These are phyloP conservation scores for Passerina amoena DNA, from an alignment of 2,113 vertebrate species.

Conservation along the genomic window DNA sequence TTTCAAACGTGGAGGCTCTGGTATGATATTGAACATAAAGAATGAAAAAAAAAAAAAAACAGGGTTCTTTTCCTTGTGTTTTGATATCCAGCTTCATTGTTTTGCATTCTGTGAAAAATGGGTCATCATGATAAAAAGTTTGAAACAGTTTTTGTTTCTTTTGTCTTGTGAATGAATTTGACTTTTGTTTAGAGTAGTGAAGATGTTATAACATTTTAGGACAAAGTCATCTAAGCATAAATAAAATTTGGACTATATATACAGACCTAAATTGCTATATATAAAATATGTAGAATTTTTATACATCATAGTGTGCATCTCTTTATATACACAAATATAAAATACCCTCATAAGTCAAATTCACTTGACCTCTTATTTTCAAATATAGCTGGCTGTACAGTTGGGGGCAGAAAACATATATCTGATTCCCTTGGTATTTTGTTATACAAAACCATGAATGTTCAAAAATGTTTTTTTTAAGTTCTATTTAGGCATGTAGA, in stretches of 20 bases:
- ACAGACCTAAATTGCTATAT: fast-evolving
- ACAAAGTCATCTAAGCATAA: neutral
- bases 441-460: neutral
- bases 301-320: neutral
- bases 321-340: neutral
- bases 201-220: neutral
- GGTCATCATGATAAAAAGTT: neutral
- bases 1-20: neutral
- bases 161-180: neutral
- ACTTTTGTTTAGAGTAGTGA: neutral
- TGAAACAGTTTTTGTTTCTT: neutral
- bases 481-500: neutral
- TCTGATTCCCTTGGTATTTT: neutral
- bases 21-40: neutral
- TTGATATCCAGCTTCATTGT: neutral
- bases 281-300: neutral
- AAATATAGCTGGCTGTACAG: neutral
- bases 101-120: neutral
- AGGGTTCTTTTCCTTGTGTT: neutral
- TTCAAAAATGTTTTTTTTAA: neutral
- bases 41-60: neutral
- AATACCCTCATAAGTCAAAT: neutral
- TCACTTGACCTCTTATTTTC: neutral
- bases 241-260: neutral
- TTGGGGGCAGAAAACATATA: neutral